These are phyloP conservation scores for Parambassis ranga DNA, from an alignment of 2,797 vertebrate species.

Conservation along the genomic window DNA sequence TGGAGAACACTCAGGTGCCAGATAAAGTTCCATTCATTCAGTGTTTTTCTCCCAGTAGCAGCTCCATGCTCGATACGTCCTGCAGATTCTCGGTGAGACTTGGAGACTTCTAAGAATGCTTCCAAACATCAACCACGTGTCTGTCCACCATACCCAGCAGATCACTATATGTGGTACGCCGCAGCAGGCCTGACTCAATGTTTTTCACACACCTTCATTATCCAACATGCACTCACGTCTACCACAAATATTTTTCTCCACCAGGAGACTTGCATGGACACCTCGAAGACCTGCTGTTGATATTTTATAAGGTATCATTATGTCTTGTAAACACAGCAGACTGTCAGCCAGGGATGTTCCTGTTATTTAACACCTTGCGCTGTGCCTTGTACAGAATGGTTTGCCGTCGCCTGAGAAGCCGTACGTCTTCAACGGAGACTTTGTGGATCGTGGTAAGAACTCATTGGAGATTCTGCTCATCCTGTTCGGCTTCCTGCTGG, in stretches of 20 bases:
- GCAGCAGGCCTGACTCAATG: not conserved
- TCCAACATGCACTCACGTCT: not conserved
- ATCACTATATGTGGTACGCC: conserved; percentile 90
- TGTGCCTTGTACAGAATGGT: conserved; percentile 83
- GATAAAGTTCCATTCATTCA: conserved; percentile 3
- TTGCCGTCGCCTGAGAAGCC: conserved; percentile 90
- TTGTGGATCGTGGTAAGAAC: conserved; percentile 91
- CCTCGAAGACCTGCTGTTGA: conserved; percentile 90
- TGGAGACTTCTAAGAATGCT: conserved; percentile 86
- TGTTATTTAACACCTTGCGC: not conserved
- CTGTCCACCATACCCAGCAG: conserved; percentile 86
- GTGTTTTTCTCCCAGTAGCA: conserved; percentile 85
- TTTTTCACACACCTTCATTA: not conserved
- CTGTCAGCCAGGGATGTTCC: not conserved
- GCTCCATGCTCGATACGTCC: conserved; percentile 91
- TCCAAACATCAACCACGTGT: conserved; percentile 89
- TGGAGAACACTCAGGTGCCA: not conserved
- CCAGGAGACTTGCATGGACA: conserved; percentile 93
- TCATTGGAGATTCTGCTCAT: conserved; percentile 92
- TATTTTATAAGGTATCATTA: conserved; percentile 93
- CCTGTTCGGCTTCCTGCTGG: conserved; percentile 90
- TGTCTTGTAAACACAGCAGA: not conserved
- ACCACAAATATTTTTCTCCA: not conserved
- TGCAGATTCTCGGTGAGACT: conserved; percentile 90
- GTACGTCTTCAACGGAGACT: conserved; percentile 95